Evolutionary conservation across 2,888 invertebrate species (phyloP).

Genomic region (Hypsopygia costalis): DNA sequence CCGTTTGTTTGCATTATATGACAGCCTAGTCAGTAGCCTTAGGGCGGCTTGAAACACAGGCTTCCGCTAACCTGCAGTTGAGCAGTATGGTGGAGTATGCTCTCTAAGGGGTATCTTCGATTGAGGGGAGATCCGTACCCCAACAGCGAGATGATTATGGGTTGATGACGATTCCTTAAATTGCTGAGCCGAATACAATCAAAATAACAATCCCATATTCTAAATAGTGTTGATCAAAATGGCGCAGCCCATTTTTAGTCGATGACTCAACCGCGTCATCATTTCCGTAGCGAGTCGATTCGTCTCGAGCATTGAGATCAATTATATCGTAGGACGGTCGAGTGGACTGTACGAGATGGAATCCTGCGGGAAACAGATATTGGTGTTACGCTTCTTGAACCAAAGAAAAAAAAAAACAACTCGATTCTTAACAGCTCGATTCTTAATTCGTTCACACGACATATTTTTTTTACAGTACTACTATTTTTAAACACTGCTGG

Average conservation of each 20-base stretch:
- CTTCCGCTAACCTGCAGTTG: no score
- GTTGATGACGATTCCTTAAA: no score
- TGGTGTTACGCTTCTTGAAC: constrained; percentile 29
- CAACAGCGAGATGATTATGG: no score
- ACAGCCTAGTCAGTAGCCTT: no score
- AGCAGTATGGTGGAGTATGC: no score
- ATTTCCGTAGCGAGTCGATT: constrained; percentile 70
- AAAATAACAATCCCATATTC: neutral
- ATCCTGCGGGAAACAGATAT: constrained; percentile 63
- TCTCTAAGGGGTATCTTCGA: no score
- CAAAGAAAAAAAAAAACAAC: neutral
- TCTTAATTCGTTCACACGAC: neutral
- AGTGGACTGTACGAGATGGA: constrained; percentile 61
- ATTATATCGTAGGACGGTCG: constrained; percentile 63
- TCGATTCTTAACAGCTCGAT: neutral
- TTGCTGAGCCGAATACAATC: no score
- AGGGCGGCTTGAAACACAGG: no score
- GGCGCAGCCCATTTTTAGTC: constrained; percentile 6
- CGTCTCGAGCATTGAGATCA: constrained; percentile 73
- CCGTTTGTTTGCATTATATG: no score
- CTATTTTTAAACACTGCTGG: neutral
- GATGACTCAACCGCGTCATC: constrained; percentile 54
- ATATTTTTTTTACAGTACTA: neutral
- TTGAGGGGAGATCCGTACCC: no score
- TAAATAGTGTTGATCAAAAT: neutral